Conservation (phyloP, 2,888 invertebrate species). For the Temnothorax ravouxi region DNA sequence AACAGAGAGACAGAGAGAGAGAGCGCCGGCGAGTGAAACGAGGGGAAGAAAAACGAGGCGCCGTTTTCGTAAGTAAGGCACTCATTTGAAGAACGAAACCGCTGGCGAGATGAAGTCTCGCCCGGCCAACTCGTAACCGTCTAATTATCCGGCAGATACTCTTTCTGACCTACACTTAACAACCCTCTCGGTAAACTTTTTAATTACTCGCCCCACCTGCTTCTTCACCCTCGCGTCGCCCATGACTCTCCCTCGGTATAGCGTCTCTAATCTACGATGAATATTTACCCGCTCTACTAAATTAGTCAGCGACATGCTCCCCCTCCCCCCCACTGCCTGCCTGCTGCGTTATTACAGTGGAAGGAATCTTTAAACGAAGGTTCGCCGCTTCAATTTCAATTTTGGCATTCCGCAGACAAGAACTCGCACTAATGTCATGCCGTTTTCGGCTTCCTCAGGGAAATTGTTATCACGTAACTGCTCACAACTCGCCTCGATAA, state of each 20-base stretch:
- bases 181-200: conserved; percentile 77
- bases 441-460: conserved; percentile 39
- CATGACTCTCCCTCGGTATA: conserved; percentile 19
- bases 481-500: neutral
- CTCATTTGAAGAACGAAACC: conserved; percentile 70
- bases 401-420: conserved; percentile 56
- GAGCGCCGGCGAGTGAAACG: conserved; percentile 25
- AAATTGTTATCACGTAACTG: conserved; percentile 14
- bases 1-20: conserved; percentile 36
- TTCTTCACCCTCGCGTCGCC: conserved; percentile 17
- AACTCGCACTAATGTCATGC: conserved; percentile 63
- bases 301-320: conserved; percentile 47
- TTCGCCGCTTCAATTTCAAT: conserved; percentile 55
- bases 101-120: conserved; percentile 66
- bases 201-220: conserved; percentile 70
- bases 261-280: conserved; percentile 54
- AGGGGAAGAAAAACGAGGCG: conserved; percentile 52
- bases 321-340: neutral
- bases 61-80: conserved; percentile 65
- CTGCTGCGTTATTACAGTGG: conserved; percentile 28
- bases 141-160: conserved; percentile 79
- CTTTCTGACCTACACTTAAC: conserved; percentile 75
- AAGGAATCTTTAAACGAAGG: conserved; percentile 40
- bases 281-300: conserved; percentile 60
- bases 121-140: conserved; percentile 64